Conservation (phyloP, 2,888 invertebrate species). For the Macrosoma leucophasiata region DNA sequence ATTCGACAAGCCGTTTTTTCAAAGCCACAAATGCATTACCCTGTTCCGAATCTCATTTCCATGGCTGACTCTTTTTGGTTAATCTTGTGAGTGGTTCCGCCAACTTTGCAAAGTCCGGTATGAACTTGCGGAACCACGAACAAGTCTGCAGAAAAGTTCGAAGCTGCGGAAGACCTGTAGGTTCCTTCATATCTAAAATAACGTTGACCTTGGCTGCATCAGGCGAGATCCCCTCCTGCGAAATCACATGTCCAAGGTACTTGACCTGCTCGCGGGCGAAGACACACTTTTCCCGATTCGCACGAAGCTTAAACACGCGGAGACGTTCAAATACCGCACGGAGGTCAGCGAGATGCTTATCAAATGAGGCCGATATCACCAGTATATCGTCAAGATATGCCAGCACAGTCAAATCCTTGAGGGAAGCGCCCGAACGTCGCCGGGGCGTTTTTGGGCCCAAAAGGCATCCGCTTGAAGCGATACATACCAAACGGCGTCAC, state of each 20-base stretch:
- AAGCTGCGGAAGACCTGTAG: constrained; percentile 20
- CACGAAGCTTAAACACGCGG: constrained; percentile 26
- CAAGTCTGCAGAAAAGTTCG: constrained; percentile 29
- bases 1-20: constrained; percentile 18
- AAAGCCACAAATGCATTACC: constrained; percentile 4
- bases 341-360: constrained; percentile 29
- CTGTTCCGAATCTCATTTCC: constrained; percentile 29
- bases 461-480: constrained; percentile 35
- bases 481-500: constrained; percentile 33
- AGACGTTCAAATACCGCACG: constrained; percentile 26
- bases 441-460: constrained; percentile 34
- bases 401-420: constrained; percentile 24
- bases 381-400: constrained; percentile 36
- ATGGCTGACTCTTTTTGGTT: constrained; percentile 29
- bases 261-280: constrained; percentile 17
- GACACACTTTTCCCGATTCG: constrained; percentile 31
- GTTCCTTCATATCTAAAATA: constrained; percentile 20
- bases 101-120: constrained; percentile 26
- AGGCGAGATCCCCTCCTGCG: constrained; percentile 22
- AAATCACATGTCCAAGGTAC: constrained; percentile 26
- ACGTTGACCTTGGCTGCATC: constrained; percentile 23
- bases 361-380: constrained; percentile 26
- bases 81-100: constrained; percentile 31
- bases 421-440: constrained; percentile 28
- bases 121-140: constrained; percentile 36